These are phyloP conservation scores for Drosophila mauritiana DNA, from an alignment of 1,140 invertebrate species.

Conservation along the genomic window DNA sequence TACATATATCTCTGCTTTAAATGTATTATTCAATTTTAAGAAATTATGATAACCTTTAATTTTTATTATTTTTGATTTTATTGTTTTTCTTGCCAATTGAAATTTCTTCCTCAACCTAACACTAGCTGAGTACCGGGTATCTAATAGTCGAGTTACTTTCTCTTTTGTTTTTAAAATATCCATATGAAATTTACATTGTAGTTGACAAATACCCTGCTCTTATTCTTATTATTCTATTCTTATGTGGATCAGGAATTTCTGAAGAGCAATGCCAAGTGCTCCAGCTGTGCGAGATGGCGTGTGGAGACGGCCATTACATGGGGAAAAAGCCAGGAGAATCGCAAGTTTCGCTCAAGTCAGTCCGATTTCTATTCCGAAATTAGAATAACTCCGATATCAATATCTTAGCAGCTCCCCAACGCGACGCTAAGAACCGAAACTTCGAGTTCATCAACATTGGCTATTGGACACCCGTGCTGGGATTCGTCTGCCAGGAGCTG, in stretches of 20 bases:
- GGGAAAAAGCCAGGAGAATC: constrained; percentile 79
- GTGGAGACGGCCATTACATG: constrained; percentile 78
- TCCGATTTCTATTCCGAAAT: neutral
- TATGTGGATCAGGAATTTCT: constrained; percentile 62
- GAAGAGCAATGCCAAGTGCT: constrained; percentile 87
- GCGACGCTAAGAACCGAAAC: constrained; percentile 60
- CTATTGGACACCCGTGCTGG: constrained; percentile 89
- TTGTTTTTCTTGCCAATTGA: too few relatives aligned
- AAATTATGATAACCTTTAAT: too few relatives aligned
- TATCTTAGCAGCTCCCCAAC: constrained; percentile 23
- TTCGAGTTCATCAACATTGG: constrained; percentile 88
- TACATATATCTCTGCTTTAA: neutral
- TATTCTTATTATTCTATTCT: neutral
- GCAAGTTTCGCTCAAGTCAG: constrained; percentile 47
- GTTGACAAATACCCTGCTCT: neutral
- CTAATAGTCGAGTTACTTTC: too few relatives aligned
- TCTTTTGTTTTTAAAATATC: too few relatives aligned
- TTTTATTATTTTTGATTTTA: too few relatives aligned
- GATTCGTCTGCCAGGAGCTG: constrained; percentile 88
- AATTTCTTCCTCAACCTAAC: too few relatives aligned
- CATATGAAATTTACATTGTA: neutral
- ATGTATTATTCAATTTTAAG: too few relatives aligned
- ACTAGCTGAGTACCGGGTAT: too few relatives aligned
- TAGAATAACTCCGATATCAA: neutral
- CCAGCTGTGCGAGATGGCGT: constrained; percentile 86